These are phyloP conservation scores for Podarcis siculus DNA, from an alignment of 2,797 vertebrate genomes.

Conservation along the genomic window DNA sequence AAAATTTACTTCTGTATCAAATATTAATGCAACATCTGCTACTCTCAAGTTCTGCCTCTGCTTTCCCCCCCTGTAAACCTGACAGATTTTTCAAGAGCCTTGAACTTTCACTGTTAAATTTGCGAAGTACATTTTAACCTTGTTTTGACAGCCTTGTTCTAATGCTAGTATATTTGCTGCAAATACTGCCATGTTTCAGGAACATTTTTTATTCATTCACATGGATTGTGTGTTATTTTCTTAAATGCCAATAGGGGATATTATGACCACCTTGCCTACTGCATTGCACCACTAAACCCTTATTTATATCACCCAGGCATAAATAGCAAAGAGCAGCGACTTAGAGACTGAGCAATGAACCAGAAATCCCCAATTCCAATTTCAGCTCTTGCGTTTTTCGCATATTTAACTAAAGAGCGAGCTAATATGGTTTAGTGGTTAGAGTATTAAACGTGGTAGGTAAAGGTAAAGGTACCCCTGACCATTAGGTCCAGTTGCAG, in stretches of 20 bases:
- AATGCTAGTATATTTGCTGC: background rate
- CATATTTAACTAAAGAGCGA: background rate
- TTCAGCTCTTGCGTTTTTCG: background rate
- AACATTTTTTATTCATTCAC: background rate
- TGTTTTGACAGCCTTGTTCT: background rate
- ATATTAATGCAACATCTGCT: constrained; percentile 3
- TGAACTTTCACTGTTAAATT: background rate
- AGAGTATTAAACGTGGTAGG: too few relatives aligned
- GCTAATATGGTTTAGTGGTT: background rate
- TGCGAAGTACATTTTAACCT: background rate
- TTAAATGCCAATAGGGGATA: background rate
- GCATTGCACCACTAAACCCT: background rate
- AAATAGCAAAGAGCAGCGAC: background rate
- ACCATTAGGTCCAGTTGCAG: too few relatives aligned
- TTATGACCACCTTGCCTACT: background rate
- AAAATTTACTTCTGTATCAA: background rate
- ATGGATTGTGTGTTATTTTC: background rate
- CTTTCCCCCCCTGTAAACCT: background rate
- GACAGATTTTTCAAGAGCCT: background rate
- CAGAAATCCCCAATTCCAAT: background rate
- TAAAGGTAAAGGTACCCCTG: too few relatives aligned
- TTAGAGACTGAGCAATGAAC: background rate
- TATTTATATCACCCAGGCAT: background rate
- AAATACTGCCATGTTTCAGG: background rate
- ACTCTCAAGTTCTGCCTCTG: background rate